These are phyloP conservation scores for Pocillopora damicornis DNA, from an alignment of 64 coral and sea anemone genomes.

Conservation along the genomic window DNA sequence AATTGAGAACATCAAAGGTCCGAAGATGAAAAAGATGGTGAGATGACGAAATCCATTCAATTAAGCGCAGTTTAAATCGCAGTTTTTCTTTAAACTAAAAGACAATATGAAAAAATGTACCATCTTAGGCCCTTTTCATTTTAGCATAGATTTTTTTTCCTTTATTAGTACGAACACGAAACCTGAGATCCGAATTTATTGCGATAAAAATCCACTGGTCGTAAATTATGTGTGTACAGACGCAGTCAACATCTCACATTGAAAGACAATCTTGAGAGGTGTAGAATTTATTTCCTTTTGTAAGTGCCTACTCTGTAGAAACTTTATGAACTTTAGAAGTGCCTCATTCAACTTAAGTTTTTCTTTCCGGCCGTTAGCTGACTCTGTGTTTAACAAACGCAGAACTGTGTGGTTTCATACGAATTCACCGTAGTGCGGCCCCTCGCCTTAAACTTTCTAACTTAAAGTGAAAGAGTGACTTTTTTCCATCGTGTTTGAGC, in stretches of 20 bases:
- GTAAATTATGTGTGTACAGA: not conserved
- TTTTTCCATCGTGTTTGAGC: not conserved
- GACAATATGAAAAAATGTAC: too few species aligned
- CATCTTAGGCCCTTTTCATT: too few species aligned
- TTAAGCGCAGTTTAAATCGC: too few species aligned
- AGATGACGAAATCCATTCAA: too few species aligned
- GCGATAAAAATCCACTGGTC: not conserved
- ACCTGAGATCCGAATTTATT: not conserved
- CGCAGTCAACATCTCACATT: not conserved
- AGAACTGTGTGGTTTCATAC: not conserved
- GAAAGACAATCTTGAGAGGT: not conserved
- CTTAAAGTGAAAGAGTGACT: not conserved
- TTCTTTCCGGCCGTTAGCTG: not conserved
- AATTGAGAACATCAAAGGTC: too few species aligned
- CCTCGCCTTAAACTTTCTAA: not conserved
- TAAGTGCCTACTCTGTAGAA: not conserved
- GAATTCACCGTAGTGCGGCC: too few species aligned
- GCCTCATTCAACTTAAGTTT: not conserved
- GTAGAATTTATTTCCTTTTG: not conserved
- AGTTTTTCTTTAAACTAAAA: too few species aligned
- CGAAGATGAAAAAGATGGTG: too few species aligned
- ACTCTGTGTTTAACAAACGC: not conserved
- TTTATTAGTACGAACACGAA: too few species aligned
- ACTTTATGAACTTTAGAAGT: conserved; percentile 20
- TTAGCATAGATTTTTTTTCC: too few species aligned